Evolutionary conservation across 2,888 invertebrate species (phyloP).

Genomic region (Protonemura montana): DNA sequence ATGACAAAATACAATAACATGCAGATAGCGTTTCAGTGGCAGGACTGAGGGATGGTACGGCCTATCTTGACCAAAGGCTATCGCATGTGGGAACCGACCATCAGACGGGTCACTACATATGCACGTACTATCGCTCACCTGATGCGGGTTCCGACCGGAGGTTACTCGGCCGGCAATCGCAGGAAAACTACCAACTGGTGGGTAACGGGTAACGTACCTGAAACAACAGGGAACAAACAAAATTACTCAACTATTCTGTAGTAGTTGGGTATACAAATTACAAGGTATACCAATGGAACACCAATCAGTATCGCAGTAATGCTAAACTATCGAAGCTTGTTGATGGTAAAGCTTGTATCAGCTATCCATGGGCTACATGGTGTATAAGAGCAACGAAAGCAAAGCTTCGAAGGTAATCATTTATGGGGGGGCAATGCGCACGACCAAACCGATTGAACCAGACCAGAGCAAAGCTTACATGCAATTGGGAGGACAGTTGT

Average conservation of each 20-base stretch:
- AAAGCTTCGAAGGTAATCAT: conserved; percentile 2
- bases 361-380: background rate
- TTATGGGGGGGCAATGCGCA: background rate
- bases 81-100: background rate
- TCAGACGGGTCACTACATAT: background rate
- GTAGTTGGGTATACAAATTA: background rate
- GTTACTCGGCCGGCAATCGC: background rate
- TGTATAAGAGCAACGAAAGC: background rate
- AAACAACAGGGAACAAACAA: background rate
- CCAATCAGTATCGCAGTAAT: too few relatives aligned
- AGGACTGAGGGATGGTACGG: background rate
- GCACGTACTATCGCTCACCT: background rate
- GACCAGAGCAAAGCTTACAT: background rate
- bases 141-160: conserved; percentile 1
- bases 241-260: background rate
- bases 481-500: conserved; percentile 4
- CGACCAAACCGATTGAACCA: background rate
- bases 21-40: background rate
- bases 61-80: background rate
- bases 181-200: background rate
- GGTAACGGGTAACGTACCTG: background rate
- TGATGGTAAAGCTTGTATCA: background rate
- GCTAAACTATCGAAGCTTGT: too few relatives aligned
- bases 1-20: background rate
- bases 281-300: too few relatives aligned